Conservation (phyloP, 1,140 invertebrate genomes). For the Drosophila tropicalis region DNA sequence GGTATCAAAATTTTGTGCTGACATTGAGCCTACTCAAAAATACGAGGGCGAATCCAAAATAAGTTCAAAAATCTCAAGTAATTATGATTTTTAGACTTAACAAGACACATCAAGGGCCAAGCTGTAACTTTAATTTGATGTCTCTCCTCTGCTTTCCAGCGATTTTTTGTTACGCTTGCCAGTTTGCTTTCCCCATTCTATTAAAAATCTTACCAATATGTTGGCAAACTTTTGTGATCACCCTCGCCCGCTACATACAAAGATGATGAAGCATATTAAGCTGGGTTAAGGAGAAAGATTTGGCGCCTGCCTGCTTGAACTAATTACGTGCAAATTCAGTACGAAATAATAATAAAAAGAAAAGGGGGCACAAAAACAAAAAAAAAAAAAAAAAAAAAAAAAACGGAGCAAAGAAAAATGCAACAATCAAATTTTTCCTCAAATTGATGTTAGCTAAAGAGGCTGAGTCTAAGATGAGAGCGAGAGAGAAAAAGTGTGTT, state of each 20-base stretch:
- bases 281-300: conserved; percentile 10
- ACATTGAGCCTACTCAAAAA: conserved; percentile 39
- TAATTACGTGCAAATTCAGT: conserved; percentile 76
- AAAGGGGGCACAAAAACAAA: conserved; percentile 8
- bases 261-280: conserved; percentile 6
- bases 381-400: conserved; percentile 7
- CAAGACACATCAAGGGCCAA: too few relatives aligned
- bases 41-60: neutral
- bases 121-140: too few relatives aligned
- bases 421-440: conserved; percentile 70
- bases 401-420: conserved; percentile 33
- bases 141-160: too few relatives aligned
- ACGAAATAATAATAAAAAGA: conserved; percentile 53
- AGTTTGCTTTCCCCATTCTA: too few relatives aligned
- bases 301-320: conserved; percentile 62
- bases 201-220: too few relatives aligned
- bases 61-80: too few relatives aligned
- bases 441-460: conserved; percentile 32
- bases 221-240: neutral
- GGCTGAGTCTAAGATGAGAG: conserved; percentile 6
- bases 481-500: conserved; percentile 25
- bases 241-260: neutral
- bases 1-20: conserved; percentile 57
- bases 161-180: neutral
- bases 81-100: too few relatives aligned